phyloP scores from a whole-genome alignment of 2,888 invertebrate species.

The Patella pellucida region DNA sequence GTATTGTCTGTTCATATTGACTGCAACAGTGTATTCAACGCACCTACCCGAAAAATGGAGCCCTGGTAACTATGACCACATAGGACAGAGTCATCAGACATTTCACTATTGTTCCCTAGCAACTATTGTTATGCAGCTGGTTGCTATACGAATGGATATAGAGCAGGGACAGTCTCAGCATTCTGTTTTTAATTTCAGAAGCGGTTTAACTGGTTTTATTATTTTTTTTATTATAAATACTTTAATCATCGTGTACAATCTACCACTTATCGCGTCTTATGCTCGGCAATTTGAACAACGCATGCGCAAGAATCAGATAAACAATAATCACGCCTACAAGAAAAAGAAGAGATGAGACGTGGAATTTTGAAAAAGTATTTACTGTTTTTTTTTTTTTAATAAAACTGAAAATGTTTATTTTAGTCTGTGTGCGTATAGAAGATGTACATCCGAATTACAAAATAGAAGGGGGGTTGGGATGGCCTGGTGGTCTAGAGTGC shows the following conservation, averaged over 20 bases:
- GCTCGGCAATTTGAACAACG: too few relatives aligned
- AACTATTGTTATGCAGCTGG: slow-evolving; percentile 31
- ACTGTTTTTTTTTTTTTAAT: too few relatives aligned
- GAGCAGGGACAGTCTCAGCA: neutral
- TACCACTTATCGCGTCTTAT: neutral
- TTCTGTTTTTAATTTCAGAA: neutral
- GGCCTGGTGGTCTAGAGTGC: too few relatives aligned
- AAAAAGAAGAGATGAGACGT: too few relatives aligned
- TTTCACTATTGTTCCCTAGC: slow-evolving; percentile 46
- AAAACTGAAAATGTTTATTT: too few relatives aligned
- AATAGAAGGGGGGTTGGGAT: too few relatives aligned
- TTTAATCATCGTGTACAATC: neutral
- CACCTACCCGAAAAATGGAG: slow-evolving; percentile 52
- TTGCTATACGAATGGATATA: slow-evolving; percentile 31
- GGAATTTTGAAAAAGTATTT: too few relatives aligned
- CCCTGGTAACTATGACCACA: slow-evolving; percentile 55
- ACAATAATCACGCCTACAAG: too few relatives aligned
- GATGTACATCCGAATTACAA: too few relatives aligned
- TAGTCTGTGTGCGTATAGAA: too few relatives aligned
- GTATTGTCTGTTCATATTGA: slow-evolving; percentile 33
- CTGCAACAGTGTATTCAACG: slow-evolving; percentile 40
- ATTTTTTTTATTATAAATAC: neutral
- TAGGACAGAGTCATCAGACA: slow-evolving; percentile 59
- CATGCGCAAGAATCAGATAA: too few relatives aligned
- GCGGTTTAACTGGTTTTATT: neutral